Base-by-base conservation (phyloP, 30 jellyfish, hydroid and myxozoan genomes). In the Aurelia aurita region DNA sequence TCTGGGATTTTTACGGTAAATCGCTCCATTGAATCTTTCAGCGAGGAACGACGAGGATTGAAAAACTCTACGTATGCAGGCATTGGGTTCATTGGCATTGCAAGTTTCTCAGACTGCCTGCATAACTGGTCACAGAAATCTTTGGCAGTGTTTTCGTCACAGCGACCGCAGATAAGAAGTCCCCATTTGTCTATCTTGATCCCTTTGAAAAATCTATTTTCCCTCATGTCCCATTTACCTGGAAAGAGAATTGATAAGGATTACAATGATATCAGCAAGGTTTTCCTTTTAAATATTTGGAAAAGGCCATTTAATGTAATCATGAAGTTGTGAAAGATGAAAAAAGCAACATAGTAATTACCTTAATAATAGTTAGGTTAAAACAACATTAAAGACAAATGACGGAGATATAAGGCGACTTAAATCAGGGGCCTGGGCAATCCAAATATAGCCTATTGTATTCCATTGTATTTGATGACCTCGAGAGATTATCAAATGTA, bases 171-270 rank as follows among this genome's bases (percentile, higher is more conserved):
- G 23, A 63, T 54, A 54, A 82, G 72, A 11, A 82, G 1, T 26
- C 69, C 86, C 92, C 85, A 82, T 1, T 21, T 12, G 10, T 82
- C 69, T 22, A 69, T 69, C 19, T 32, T 44, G 29, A 18, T 54
- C 43, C 92, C 92, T 31, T 69, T 28, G 79, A 68, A 34, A 45
- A 82, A 82, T 1, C 51, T 19, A 10, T 59, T 25, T 0, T 27
- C 51, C 22, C 92, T 28, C 92, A 82, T 82, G 69, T 82, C 92
- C 92, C 92, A 82, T 70, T 82, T 82, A 2, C 92, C 92, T 82
- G 15, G 2, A 39, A 39, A 39, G 51, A 39, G 51, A 58, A 58
- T 11, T 3, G 13, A 10, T 58, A 7, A 13, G 13, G 27, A 4
- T 11, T 14, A 3, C 6, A 22, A 19, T 61, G 45, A 21, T 18